Base-by-base conservation (phyloP, 2,888 invertebrate species). In the Parnassius smintheus region DNA sequence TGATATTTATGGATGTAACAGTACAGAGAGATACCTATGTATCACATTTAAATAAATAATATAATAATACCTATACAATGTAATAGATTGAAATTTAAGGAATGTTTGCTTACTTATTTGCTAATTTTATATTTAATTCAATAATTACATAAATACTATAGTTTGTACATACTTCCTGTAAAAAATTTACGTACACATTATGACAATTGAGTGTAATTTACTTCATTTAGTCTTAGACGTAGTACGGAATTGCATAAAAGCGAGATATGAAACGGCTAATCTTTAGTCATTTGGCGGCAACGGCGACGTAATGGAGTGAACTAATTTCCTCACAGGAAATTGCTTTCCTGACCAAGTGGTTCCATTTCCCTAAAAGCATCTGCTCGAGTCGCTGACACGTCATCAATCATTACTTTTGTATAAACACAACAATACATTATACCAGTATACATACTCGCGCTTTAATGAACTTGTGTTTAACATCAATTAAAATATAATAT, bases 281-380 rank as follows among this genome's bases (percentile, higher is more conserved):
- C 62, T 63, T 58, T 52, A 62, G 62, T 56, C 65, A 70, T 70
- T 73, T 70, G 61, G 64, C 63, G 66, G 61, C 69, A 66, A 73
- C 71, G 69, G 71, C 71, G 64, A 67, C 64, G 65, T 74, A 75
- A 76, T 75, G 72, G 71, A 71, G 76, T 80, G 80, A 83, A 78
- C 79, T 83, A 85, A 90, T 90, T 90, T 91, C 89, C 91, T 80
- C 72, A 68, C 68, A 83, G 90, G 90, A 91, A 90, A 91, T 89
- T 87, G 83, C 81, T 78, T 78, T 72, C 71, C 77, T 77, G 75
- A 75, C 72, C 75, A 74, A 78, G 73, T 77, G 63, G 64, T 62
- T 64, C 77, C 74, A 80, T 83, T 88, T 86, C 75, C 79, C 77
- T 81, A 83, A 86, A 85, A 84, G 82, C 78, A 73, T 77, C 75